phyloP scores from a whole-genome alignment of 2,888 invertebrate genomes.

The Caenorhabditis macrosperma region DNA sequence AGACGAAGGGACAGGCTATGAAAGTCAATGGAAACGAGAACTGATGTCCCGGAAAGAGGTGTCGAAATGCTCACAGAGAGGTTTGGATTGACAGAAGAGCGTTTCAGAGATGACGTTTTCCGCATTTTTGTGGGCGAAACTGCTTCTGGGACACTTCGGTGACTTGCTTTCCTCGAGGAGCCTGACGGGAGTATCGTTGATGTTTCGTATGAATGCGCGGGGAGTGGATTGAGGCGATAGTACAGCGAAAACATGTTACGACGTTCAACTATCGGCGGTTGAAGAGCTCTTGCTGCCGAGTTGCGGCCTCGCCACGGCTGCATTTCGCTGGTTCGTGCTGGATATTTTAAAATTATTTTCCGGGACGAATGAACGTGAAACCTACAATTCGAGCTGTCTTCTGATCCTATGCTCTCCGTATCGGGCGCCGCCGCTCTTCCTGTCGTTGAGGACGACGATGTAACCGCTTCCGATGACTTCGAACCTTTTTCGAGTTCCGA shows the following conservation, averaged over 20 bases:
- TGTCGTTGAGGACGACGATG: slow-evolving; percentile 14
- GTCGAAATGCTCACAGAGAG: not conserved
- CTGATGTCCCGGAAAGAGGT: not conserved
- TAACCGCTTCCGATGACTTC: slow-evolving; percentile 25
- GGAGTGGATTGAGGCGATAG: slow-evolving; percentile 61
- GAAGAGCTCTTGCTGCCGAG: slow-evolving; percentile 74
- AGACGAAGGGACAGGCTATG: slow-evolving; percentile 46
- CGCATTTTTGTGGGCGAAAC: slow-evolving; percentile 49
- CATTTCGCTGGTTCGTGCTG: slow-evolving; percentile 67
- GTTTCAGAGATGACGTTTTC: slow-evolving; percentile 39
- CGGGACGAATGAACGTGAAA: not conserved
- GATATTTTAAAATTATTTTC: slow-evolving; percentile 21
- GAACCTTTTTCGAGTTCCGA: slow-evolving; percentile 57
- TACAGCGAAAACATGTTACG: slow-evolving; percentile 77
- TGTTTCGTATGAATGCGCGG: slow-evolving; percentile 16
- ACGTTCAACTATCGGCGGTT: slow-evolving; percentile 78
- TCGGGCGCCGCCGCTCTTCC: slow-evolving; percentile 58
- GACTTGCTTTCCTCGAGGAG: not conserved
- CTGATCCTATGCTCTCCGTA: slow-evolving; percentile 71
- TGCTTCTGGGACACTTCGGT: not conserved
- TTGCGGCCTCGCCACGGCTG: slow-evolving; percentile 73
- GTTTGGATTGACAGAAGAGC: not conserved
- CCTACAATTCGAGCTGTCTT: slow-evolving; percentile 70
- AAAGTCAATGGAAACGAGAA: slow-evolving; percentile 60
- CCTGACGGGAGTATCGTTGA: slow-evolving; percentile 32